Base-by-base conservation (phyloP, 2,113 vertebrate species). In the Cryptomyrus ogoouensis region DNA sequence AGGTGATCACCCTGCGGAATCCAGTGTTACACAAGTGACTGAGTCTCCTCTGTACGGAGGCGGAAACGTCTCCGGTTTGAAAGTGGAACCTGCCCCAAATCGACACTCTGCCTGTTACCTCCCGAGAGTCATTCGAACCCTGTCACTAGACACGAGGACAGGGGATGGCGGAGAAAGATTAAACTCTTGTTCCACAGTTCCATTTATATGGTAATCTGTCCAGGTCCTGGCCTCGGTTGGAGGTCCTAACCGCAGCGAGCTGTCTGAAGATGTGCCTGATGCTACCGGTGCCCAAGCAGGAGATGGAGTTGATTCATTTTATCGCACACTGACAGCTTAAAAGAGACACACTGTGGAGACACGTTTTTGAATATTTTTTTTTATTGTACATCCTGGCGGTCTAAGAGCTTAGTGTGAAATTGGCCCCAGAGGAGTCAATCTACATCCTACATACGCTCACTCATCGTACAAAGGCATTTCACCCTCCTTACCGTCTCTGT, bases 141-240 rank as follows among this genome's bases (percentile, higher is more conserved):
- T 47, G 42, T 44, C 39, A 24, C 83, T 84, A 47, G 21, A 21
- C 83, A 21, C 1, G 44, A n/a, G 39, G 13, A 47, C 39, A 46
- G 19, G 44, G 83, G 42, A 47, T n/a, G 17, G 83, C 44, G 3
- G 42, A 44, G 83, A 84, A 12, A 84, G 83, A 80, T 84, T 46
- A 84, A 84, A 42, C 83, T 42, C 44, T 44, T 47, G 19, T 84
- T 47, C 42, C 44, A n/a, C 83, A 24, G 39, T 84, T 84, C 44
- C 83, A 84, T 84, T 47, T 84, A 47, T 84, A 84, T 84, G 83
- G 42, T 84, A 84, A 84, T 84, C 83, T 47, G 42, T 47, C 44
- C 21, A 24, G 21, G 35, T 39, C 35, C 35, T 39, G 35, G 35
- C 35, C 35, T 39, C 35, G 35, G 35, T 39, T 39, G 35, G 35